Base-by-base conservation (phyloP, 2,888 invertebrate species). In the Drosophila parthenogenetica region DNA sequence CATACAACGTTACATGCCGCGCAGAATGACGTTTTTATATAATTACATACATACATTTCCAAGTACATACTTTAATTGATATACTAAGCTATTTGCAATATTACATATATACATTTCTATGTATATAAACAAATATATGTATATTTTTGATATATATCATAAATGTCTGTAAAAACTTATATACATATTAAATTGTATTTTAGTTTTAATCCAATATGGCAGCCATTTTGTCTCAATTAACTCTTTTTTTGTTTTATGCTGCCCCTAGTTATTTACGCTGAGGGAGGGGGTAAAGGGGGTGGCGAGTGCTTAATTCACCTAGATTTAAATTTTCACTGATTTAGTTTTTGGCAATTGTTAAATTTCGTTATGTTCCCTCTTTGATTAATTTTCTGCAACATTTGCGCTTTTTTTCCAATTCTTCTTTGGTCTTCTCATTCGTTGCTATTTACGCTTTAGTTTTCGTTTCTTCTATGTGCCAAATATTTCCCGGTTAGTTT, bases 141-240 rank as follows among this genome's bases (percentile, higher is more conserved):
- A 73, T 48, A 55, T 59, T 58, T 54, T n/a, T n/a, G n/a, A 49
- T 37, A 45, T 37, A 60, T 43, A 66, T 58, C 54, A 69, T 70
- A 76, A 68, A 49, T 32, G 48, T 32, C 16, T 32, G 48, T 49
- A 49, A 49, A 53, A 69, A 71, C 53, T 54, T 79, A 66, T 53
- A 54, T 79, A 78, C 64, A 73, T 83, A 81, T 86, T 77, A 86
- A 87, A 72, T 76, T 86, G 89, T 86, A 81, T 83, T 81, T 80
- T 89, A 87, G 90, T 81, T 85, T 87, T 89, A 89, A 90, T 89
- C 81, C 90, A 89, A 89, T 88, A 89, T 90, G 88, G 88, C 88
- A 89, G 88, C 90, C 86, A 85, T 85, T 89, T 85, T 85, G 89
- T 87, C 81, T 84, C 66, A 84, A 84, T 86, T 73, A 82, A 87